Conservation (phyloP, 2,888 invertebrate genomes). For the Poecilus cupreus region DNA sequence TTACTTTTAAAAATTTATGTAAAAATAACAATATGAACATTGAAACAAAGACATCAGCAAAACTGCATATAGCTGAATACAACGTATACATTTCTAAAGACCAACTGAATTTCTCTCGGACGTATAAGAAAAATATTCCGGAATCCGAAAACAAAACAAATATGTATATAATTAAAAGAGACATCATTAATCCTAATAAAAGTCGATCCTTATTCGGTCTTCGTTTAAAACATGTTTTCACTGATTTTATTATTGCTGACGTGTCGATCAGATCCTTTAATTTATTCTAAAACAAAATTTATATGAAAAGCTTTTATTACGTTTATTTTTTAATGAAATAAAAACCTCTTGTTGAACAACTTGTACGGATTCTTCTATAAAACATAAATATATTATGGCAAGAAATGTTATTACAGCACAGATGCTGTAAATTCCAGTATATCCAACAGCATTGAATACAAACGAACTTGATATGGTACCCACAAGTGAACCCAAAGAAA, state of each 20-base stretch:
- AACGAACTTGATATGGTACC: conserved; percentile 79
- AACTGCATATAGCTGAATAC: conserved; percentile 22
- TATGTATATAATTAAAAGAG: conserved; percentile 44
- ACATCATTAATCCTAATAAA: conserved; percentile 38
- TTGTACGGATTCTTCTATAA: conserved; percentile 45
- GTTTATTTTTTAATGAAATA: background rate
- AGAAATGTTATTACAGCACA: conserved; percentile 33
- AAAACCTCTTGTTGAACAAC: conserved; percentile 29
- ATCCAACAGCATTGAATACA: conserved; percentile 75
- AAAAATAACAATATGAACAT: conserved; percentile 40
- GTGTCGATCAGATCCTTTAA: conserved; percentile 34
- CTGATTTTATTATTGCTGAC: conserved; percentile 22
- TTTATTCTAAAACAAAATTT: conserved; percentile 37
- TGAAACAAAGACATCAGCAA: conserved; percentile 37
- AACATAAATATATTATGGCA: conserved; percentile 34
- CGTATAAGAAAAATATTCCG: conserved; percentile 47
- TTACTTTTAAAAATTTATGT: conserved; percentile 52
- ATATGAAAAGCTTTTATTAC: background rate
- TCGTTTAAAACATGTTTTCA: conserved; percentile 51
- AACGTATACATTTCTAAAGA: conserved; percentile 47
- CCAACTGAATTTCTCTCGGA: conserved; percentile 47
- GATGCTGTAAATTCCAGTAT: conserved; percentile 65
- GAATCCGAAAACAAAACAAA: conserved; percentile 54
- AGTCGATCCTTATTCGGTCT: conserved; percentile 48
- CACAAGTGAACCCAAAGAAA: conserved; percentile 77